phyloP scores from a whole-genome alignment of 2,888 invertebrate species.

The Capitulum mitella region DNA sequence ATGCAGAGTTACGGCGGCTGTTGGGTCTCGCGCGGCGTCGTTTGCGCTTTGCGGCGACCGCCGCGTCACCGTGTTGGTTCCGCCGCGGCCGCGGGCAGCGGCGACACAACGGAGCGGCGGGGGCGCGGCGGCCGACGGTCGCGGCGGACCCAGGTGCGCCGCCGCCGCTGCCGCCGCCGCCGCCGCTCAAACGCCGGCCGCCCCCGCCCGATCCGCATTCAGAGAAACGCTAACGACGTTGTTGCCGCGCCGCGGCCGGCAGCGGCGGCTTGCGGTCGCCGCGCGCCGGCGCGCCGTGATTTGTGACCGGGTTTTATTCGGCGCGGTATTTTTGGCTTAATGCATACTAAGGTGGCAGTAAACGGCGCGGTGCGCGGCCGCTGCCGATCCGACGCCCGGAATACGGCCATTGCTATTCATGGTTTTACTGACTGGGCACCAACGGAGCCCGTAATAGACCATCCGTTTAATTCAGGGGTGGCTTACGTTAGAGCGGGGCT shows the following conservation, averaged over 20 bases:
- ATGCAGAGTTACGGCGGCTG: background rate
- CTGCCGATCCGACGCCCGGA: background rate
- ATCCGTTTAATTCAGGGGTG: no score
- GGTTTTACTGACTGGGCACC: background rate
- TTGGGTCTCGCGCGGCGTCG: background rate
- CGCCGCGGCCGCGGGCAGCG: background rate
- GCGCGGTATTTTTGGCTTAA: background rate
- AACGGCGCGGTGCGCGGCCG: background rate
- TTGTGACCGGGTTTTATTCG: background rate
- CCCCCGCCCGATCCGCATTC: background rate
- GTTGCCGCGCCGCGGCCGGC: background rate
- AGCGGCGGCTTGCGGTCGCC: background rate
- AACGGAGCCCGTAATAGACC: no score
- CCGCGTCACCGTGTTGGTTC: background rate
- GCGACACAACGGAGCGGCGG: no score
- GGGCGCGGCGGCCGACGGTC: background rate
- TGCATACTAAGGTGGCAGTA: conserved; percentile 16
- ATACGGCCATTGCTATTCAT: conserved; percentile 22
- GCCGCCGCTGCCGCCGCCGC: background rate
- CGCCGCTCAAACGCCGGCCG: background rate
- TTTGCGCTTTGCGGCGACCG: background rate
- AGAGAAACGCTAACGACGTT: background rate
- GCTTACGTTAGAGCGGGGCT: no score
- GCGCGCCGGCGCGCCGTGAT: background rate
- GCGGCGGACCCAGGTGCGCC: background rate